These are phyloP conservation scores for Germaria angustata DNA, from an alignment of 2,888 invertebrate genomes.

Conservation along the genomic window DNA sequence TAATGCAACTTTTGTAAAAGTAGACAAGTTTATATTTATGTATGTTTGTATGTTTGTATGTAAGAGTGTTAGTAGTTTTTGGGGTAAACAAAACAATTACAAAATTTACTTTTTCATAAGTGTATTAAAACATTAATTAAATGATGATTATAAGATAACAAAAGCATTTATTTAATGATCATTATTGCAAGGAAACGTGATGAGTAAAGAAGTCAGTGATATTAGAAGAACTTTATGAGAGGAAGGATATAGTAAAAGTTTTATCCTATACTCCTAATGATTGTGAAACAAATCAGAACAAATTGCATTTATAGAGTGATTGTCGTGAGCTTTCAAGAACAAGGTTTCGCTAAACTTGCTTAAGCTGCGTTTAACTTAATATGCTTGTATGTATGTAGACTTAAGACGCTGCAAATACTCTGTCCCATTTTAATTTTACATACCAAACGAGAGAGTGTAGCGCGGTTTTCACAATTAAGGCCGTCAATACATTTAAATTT, in stretches of 20 bases:
- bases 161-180: conserved; percentile 41
- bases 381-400: too few relatives aligned
- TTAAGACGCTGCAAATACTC: too few relatives aligned
- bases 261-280: too few relatives aligned
- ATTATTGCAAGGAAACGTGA: conserved; percentile 2
- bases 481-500: too few relatives aligned
- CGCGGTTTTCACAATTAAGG: too few relatives aligned
- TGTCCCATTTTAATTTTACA: too few relatives aligned
- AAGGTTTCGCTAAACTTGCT: background rate
- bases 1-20: conserved; percentile 39
- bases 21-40: conserved; percentile 25
- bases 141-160: conserved; percentile 54
- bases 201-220: background rate
- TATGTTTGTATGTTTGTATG: conserved; percentile 6
- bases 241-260: background rate
- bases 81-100: conserved; percentile 50
- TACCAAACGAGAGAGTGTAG: too few relatives aligned
- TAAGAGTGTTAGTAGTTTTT: background rate
- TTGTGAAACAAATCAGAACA: background rate
- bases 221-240: background rate
- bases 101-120: conserved; percentile 52
- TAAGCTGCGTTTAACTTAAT: background rate
- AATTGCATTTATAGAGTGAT: background rate
- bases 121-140: conserved; percentile 61
- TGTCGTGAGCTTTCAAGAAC: background rate